Evolutionary conservation across 2,797 vertebrate species (phyloP), one percentile per base, ranked within the genome.

Genomic region (Malurus splendens): DNA sequence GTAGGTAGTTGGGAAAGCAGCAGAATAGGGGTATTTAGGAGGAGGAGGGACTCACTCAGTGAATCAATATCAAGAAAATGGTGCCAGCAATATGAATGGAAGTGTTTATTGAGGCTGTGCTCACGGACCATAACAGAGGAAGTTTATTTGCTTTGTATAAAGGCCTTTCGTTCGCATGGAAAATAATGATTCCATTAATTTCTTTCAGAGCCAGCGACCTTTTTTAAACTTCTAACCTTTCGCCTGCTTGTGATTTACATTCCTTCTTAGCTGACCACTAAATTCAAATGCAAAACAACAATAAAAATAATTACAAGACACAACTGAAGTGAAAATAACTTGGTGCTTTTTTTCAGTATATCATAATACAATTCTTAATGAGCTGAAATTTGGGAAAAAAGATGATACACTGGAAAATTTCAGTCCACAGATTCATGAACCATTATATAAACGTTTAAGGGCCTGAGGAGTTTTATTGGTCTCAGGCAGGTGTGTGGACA

Each of bases 111-210:
- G 82, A 80, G 72, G 44, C 84, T 95, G 88, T 90, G 73, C 78
- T 87, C 70, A 54, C 25, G n/a, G 73, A 76, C 78, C 18, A 71
- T 84, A 76, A 93, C 59, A 83, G 86, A 93, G 85, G 82, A 91
- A 89, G 82, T 85, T 92, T 86, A 82, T 94, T 89, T 93, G 83
- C 65, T 91, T 95, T 95, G 66, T 83, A 72, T 82, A 87, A 89
- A 86, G 75, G 75, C 33, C 44, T 91, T 95, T 79, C 28, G 30
- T 93, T 95, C 83, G 82, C 86, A 50, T 86, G 73, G 66, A 91
- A 95, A 91, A 86, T 65, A 86, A 65, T 86, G 52, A 80, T 85
- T 94, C 84, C 52, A 64, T 80, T 93, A 91, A 82, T 92, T 95
- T 92, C 36, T 87, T 74, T 90, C 70, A 48, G 87, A 91, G 90